A percentile compares a stretch with the other conserved stretches of the same genome.
Evolutionary conservation across 1,140 invertebrate species (phyloP).

Genomic region (Drosophila tristis): DNA sequence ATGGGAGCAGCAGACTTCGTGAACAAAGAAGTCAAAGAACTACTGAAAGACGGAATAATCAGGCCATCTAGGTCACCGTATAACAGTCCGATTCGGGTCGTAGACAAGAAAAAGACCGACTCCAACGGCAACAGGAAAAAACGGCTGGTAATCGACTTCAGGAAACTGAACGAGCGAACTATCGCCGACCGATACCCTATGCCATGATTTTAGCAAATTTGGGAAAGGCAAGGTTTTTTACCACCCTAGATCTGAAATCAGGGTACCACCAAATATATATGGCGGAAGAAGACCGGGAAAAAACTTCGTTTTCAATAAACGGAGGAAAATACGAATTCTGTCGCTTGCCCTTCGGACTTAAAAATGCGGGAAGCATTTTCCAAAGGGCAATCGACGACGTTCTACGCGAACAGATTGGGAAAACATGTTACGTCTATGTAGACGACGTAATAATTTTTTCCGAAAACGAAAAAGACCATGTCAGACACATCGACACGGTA

Average conservation of each 20-base stretch:
- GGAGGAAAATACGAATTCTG: too few relatives aligned
- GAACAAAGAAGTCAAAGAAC: too few relatives aligned
- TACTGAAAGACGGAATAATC: too few relatives aligned
- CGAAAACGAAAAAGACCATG: slow-evolving; percentile 6
- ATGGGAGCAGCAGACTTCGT: too few relatives aligned
- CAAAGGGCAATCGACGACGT: too few relatives aligned
- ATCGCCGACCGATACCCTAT: not conserved
- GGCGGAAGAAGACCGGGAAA: not conserved
- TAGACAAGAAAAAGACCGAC: not conserved
- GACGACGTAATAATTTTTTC: slow-evolving; percentile 21
- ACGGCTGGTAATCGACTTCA: slow-evolving; percentile 2
- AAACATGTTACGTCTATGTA: slow-evolving; percentile 17
- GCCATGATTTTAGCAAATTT: slow-evolving; percentile 19
- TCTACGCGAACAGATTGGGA: slow-evolving; percentile 15
- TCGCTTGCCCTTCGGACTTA: too few relatives aligned
- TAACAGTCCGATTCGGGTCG: not conserved
- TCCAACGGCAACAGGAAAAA: not conserved
- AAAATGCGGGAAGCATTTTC: too few relatives aligned
- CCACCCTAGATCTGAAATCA: too few relatives aligned
- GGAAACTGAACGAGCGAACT: slow-evolving; percentile 1
- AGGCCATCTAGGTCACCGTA: not conserved
- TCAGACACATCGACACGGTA: slow-evolving; percentile 12
- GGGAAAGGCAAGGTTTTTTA: too few relatives aligned
- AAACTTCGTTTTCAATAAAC: too few relatives aligned
- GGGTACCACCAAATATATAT: too few relatives aligned